Evolutionary conservation across 2,888 invertebrate genomes (phyloP), one percentile per base, ranked within the genome.

Genomic region (Melitaea athalia): DNA sequence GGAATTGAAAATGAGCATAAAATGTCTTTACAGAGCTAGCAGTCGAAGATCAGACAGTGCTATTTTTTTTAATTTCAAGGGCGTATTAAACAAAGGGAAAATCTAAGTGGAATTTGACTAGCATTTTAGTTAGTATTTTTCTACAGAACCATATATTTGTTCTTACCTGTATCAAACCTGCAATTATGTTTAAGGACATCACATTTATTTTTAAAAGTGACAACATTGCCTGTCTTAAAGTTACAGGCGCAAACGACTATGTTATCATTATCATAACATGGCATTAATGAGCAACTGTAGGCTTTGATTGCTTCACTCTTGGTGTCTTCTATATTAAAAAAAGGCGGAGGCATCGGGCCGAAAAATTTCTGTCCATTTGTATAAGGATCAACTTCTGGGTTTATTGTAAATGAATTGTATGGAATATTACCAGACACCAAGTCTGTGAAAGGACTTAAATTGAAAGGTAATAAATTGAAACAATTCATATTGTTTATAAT

Each of bases 121-220:
- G 24, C 24, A 24, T 24, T 24, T 24, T 24, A 24, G 24, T 24
- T 24, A 24, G 1, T 24, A 24, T 24, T 24, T 24, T 24, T 24
- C 24, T 24, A 24, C 3, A 24, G 24, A 7, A 38, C 8, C 38
- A 47, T 17, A 47, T 17, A 31, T 6, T 15, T 31, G 33, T 50
- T 50, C 60, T 65, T 73, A 81, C 82, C 77, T 70, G 83, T 82
- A 67, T 80, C 76, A 70, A 77, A 82, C 67, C 80, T 78, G 69
- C 83, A 83, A 64, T 83, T 83, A 65, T 82, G 81, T 64, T 77
- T 81, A 17, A 72, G 71, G 15, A 77, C 47, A 38, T 82, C 83
- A 55, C 83, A 83, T 43, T 68, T 70, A 69, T 81, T 80, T 68
- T 77, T 77, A 38, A 83, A 84, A 7, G 78, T 72, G 0, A 79